phyloP scores from a whole-genome alignment of 1,140 invertebrate genomes.

The Periplaneta americana region DNA sequence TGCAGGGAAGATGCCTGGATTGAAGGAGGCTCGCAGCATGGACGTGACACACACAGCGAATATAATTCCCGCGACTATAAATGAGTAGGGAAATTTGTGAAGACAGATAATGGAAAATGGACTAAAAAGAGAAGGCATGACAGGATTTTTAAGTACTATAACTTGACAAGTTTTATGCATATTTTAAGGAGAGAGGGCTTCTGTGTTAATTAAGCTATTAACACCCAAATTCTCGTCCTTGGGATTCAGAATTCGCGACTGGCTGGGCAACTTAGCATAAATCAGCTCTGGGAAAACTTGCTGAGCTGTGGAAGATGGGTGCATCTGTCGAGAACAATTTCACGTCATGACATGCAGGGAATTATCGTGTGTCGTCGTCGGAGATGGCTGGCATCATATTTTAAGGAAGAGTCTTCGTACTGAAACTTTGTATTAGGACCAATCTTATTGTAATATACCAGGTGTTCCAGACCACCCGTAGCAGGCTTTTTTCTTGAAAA shows the following conservation, averaged over 20 bases:
- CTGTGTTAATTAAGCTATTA: background rate
- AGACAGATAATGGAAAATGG: background rate
- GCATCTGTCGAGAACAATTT: too few relatives aligned
- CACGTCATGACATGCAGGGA: too few relatives aligned
- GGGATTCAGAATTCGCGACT: background rate
- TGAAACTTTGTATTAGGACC: too few relatives aligned
- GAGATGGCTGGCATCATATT: too few relatives aligned
- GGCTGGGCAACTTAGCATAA: background rate
- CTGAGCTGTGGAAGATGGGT: too few relatives aligned
- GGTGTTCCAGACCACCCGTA: too few relatives aligned
- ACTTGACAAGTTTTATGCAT: background rate
- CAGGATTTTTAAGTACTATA: background rate
- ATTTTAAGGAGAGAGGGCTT: background rate
- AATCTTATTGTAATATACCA: too few relatives aligned
- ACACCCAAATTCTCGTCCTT: background rate
- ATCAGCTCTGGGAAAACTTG: background rate
- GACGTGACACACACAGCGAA: background rate
- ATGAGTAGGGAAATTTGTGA: background rate
- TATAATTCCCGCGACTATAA: background rate
- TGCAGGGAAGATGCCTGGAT: background rate
- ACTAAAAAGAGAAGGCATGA: background rate
- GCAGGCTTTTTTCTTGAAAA: too few relatives aligned
- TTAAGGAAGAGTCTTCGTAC: too few relatives aligned
- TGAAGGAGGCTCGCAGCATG: background rate
- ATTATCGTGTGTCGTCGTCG: too few relatives aligned